A percentile compares a stretch with the other conserved stretches of the same genome.
phyloP scores from a whole-genome alignment of 1,140 invertebrate genomes.

The Ceratina japonica region DNA sequence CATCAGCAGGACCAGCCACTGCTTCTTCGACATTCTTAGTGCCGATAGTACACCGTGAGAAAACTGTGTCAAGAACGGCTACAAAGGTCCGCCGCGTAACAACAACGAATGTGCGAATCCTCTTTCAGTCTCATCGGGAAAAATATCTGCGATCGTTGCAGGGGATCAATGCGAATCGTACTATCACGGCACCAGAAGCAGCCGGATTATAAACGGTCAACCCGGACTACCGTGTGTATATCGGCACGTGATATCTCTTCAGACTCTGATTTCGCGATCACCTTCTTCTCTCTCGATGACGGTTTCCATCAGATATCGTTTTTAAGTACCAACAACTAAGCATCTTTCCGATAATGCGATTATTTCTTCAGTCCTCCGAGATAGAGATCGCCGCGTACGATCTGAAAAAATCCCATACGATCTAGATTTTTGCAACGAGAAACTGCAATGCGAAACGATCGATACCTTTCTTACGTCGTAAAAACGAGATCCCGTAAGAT shows the following conservation, averaged over 20 bases:
- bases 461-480: too few species aligned
- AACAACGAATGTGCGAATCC: not conserved
- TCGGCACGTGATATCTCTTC: conserved; percentile 39
- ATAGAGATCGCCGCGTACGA: not conserved
- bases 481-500: too few species aligned
- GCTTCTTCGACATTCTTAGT: conserved; percentile 87
- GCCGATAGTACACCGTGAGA: not conserved
- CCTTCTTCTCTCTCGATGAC: conserved; percentile 17
- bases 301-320: conserved; percentile 19
- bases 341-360: conserved; percentile 5
- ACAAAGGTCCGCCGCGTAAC: not conserved
- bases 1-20: conserved; percentile 87
- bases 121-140: conserved; percentile 9
- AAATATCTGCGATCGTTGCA: not conserved
- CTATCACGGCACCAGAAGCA: conserved; percentile 43
- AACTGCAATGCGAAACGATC: too few species aligned
- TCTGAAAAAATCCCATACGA: conserved; percentile 1
- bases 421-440: too few species aligned
- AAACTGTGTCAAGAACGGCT: not conserved
- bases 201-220: conserved; percentile 32
- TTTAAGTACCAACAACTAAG: conserved; percentile 9
- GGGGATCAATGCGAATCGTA: not conserved
- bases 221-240: conserved; percentile 11
- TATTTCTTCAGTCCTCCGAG: not conserved
- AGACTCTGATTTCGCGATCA: conserved; percentile 40